Base-by-base conservation (phyloP, 2,797 vertebrate species). In the Hylomyscus alleni region DNA sequence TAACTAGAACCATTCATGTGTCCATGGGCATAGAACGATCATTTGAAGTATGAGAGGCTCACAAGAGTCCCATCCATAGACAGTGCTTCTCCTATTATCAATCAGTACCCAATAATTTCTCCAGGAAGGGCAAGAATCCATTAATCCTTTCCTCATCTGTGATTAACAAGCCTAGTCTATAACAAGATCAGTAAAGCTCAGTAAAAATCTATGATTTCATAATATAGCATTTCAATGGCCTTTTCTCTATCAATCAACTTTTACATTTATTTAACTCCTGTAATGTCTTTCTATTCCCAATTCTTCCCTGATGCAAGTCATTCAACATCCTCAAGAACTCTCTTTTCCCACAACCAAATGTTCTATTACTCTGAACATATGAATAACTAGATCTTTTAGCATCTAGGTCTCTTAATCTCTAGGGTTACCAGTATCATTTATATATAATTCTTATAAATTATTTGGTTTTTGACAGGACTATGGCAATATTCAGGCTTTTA, bases 401-500 rank as follows among this genome's bases (percentile, higher is more conserved):
- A 89, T 40, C 72, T 85, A 69, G 11, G 50, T 77, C 2, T 90
- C 26, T 24, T 92, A 76, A 83, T 84, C 62, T 78, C 17, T 14
- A 87, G 34, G 11, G 34, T 91, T 92, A 15, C 26, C 20, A 95
- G 65, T 15, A 92, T 82, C 67, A 67, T 72, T 75, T 91, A 93
- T 91, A 65, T 34, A 67, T 88, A 67, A 85, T 89, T 87, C 4
- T 95, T 95, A 24, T n/a, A 93, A 92, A 95, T 94, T 84, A 34
- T 91, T 94, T 19, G 3, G 26, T 93, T 89, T 95, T 96, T 94
- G 82, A 86, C 10, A 93, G 58, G 9, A 90, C 47, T 88, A 76
- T 69, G 8, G 86, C 56, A 95, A 62, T 77, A 44, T 80, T 58
- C 44, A 96, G 6, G 56, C 69, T 92, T 96, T 31, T 67, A 82